These are phyloP conservation scores for Phalacrocorax pelagicus DNA, from an alignment of 2,113 vertebrate genomes.

Conservation along the genomic window DNA sequence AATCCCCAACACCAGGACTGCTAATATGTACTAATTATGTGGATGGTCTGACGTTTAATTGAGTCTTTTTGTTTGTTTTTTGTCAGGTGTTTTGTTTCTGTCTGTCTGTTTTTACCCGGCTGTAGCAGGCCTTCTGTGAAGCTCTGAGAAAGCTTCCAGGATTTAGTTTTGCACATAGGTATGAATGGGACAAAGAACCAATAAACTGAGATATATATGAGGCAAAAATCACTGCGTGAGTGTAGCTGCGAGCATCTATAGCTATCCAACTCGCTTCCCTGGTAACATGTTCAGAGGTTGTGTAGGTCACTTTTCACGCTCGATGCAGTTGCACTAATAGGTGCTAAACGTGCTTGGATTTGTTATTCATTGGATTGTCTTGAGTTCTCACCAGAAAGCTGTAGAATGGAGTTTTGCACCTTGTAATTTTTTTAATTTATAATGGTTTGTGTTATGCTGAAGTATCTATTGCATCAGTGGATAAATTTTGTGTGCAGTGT, in stretches of 20 bases:
- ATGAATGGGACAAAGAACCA: constrained; percentile 57
- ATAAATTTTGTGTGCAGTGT: constrained; percentile 61
- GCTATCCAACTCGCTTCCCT: constrained; percentile 5
- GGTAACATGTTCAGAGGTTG: background rate
- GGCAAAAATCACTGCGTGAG: constrained; percentile 29
- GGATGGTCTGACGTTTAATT: constrained; percentile 31
- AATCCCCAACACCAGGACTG: constrained; percentile 26
- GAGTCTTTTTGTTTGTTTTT: constrained; percentile 8
- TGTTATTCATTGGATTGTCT: constrained; percentile 51
- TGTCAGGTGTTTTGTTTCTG: background rate
- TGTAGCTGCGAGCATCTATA: constrained; percentile 31
- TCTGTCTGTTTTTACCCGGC: constrained; percentile 22
- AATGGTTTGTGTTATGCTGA: constrained; percentile 78
- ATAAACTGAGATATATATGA: constrained; percentile 38
- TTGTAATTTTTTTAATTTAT: constrained; percentile 83
- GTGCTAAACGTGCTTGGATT: constrained; percentile 69
- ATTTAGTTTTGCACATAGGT: constrained; percentile 69
- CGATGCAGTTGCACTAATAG: constrained; percentile 64
- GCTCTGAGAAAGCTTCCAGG: constrained; percentile 32
- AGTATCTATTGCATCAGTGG: constrained; percentile 72
- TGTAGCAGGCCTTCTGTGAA: constrained; percentile 35
- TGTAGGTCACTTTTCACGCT: constrained; percentile 32
- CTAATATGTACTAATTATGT: constrained; percentile 12
- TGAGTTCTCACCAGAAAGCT: constrained; percentile 72
- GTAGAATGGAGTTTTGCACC: constrained; percentile 80